Evolutionary conservation across 1,140 invertebrate genomes (phyloP).

Genomic region (Conus ventricosus): DNA sequence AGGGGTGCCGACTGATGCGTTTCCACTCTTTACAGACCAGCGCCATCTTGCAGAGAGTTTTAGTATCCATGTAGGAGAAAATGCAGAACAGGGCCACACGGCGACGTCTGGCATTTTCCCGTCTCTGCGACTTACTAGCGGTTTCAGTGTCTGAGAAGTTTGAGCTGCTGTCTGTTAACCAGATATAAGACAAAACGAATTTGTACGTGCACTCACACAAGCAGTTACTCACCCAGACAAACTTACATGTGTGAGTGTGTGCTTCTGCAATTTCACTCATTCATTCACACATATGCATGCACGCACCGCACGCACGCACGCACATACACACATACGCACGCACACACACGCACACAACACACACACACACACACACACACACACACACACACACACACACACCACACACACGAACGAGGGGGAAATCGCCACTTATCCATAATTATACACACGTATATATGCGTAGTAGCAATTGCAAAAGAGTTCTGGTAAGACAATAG

Average conservation of each 20-base stretch:
- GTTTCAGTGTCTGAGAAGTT: neutral
- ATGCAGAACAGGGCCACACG: constrained; percentile 56
- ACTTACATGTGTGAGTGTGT: neutral
- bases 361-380: no score
- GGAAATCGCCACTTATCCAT: no score
- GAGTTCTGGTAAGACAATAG: no score
- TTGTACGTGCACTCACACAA: neutral
- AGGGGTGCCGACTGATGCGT: constrained; percentile 60
- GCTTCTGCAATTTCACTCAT: no score
- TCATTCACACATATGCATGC: no score
- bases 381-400: no score
- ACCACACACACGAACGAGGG: no score
- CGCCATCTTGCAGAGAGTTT: constrained; percentile 48
- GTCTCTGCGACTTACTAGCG: neutral
- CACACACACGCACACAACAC: no score
- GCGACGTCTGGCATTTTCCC: constrained; percentile 43
- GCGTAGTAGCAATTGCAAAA: no score
- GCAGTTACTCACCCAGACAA: neutral
- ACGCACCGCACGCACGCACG: no score
- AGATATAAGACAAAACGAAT: neutral
- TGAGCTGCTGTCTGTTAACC: constrained; percentile 3
- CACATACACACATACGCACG: no score
- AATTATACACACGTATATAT: no score
- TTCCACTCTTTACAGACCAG: constrained; percentile 63
- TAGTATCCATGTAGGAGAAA: constrained; percentile 61